These are phyloP conservation scores for Torymus texanus DNA, from an alignment of 2,888 invertebrate genomes.

Conservation along the genomic window DNA sequence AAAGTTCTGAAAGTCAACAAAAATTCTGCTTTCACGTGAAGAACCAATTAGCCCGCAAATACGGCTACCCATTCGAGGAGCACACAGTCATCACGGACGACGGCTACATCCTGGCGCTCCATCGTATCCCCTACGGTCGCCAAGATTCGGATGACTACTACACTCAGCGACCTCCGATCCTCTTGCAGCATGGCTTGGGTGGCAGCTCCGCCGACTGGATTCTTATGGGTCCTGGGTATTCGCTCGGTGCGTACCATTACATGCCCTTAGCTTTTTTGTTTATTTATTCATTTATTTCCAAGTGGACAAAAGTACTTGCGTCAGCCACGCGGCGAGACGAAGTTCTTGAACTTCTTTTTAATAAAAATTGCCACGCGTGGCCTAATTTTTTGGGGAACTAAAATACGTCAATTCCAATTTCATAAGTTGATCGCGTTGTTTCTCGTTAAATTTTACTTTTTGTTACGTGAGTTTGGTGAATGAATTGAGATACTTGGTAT, in stretches of 20 bases:
- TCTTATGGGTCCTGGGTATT: constrained; percentile 81
- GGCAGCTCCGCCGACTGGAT: constrained; percentile 84
- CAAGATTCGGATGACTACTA: constrained; percentile 42
- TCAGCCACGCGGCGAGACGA: too few species aligned
- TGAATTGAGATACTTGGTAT: too few species aligned
- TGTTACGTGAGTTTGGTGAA: too few species aligned
- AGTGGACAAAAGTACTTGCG: too few species aligned
- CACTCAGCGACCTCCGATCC: constrained; percentile 68
- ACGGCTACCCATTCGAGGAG: constrained; percentile 75
- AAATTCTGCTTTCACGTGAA: constrained; percentile 7
- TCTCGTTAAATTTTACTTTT: too few species aligned
- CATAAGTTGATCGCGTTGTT: too few species aligned
- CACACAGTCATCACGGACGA: constrained; percentile 74
- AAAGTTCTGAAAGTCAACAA: background rate
- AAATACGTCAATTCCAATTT: too few species aligned
- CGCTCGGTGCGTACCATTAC: constrained; percentile 76
- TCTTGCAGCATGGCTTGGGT: constrained; percentile 80
- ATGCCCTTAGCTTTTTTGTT: too few species aligned
- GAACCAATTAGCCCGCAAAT: constrained; percentile 71
- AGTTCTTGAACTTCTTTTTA: too few species aligned
- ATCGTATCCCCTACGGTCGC: constrained; percentile 76
- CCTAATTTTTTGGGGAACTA: too few species aligned
- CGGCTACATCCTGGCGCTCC: constrained; percentile 76
- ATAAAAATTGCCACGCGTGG: too few species aligned
- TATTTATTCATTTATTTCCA: too few species aligned